A percentile compares a stretch with the other conserved stretches of the same genome.
These are phyloP conservation scores for Paedocypris micromegethes DNA, from an alignment of 2,797 vertebrate species.

Conservation along the genomic window DNA sequence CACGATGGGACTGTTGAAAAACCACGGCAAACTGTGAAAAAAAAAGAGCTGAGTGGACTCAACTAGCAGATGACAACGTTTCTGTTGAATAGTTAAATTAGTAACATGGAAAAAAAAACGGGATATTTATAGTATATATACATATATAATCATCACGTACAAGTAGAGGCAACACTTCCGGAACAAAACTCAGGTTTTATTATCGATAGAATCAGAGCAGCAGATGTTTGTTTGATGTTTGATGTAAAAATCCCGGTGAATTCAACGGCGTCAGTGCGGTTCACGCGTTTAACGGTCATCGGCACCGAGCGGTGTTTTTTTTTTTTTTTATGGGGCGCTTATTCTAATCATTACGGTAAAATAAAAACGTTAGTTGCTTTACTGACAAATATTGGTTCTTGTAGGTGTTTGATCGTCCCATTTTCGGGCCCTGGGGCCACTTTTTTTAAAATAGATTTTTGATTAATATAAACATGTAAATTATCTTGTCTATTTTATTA, in stretches of 20 bases:
- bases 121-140: conserved; percentile 64
- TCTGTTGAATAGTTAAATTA: conserved; percentile 27
- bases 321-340: too few species aligned
- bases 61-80: conserved; percentile 47
- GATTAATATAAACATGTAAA: too few species aligned
- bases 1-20: conserved; percentile 49
- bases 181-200: conserved; percentile 80
- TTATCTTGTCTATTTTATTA: too few species aligned
- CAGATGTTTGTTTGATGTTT: conserved; percentile 57
- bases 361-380: too few species aligned
- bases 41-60: conserved; percentile 56
- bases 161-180: conserved; percentile 63
- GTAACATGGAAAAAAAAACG: conserved; percentile 26
- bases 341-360: too few species aligned
- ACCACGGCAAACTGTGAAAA: conserved; percentile 77
- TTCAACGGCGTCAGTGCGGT: conserved; percentile 18
- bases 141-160: conserved; percentile 62
- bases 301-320: too few species aligned
- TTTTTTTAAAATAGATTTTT: too few species aligned
- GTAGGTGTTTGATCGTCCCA: too few species aligned
- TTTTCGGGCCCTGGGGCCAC: too few species aligned
- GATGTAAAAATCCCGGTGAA: conserved; percentile 56
- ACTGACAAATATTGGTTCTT: too few species aligned
- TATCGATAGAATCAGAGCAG: conserved; percentile 46
- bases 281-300: too few species aligned